A percentile compares a stretch with the other conserved stretches of the same genome.
Conservation (phyloP, 2,797 vertebrate species). For the Melanotaenia trifasciata region DNA sequence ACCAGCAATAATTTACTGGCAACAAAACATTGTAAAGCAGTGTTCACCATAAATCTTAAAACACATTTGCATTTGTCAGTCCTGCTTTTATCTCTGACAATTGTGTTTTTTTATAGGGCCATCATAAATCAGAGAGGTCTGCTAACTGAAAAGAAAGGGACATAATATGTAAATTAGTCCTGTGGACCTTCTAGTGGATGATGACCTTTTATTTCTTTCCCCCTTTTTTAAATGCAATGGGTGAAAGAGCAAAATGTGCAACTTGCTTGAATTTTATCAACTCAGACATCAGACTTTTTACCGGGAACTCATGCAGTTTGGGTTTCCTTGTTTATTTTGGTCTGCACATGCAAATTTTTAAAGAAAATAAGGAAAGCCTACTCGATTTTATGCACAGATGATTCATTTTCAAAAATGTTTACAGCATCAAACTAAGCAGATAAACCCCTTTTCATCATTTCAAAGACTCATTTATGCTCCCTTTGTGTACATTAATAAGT, state of each 20-base stretch:
- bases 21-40: conserved; percentile 49
- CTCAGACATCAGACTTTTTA: conserved; percentile 22
- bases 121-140: conserved; percentile 69
- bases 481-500: too few relatives aligned
- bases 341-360: background rate
- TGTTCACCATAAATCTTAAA: conserved; percentile 62
- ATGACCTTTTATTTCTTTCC: conserved; percentile 14
- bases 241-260: conserved; percentile 5
- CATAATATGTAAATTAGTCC: conserved; percentile 66
- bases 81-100: conserved; percentile 49
- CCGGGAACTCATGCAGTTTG: background rate
- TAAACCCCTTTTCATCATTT: background rate
- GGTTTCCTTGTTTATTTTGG: background rate
- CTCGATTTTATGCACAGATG: background rate
- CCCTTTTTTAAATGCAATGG: background rate
- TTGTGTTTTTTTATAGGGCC: conserved; percentile 55
- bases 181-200: conserved; percentile 38
- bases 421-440: background rate
- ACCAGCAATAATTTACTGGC: conserved; percentile 28
- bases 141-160: conserved; percentile 50
- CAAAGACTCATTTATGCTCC: too few relatives aligned
- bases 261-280: conserved; percentile 32
- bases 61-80: conserved; percentile 71
- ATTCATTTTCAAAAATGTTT: background rate
- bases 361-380: background rate